phyloP scores from a whole-genome alignment of 1,140 invertebrate genomes.

The Drosophila burlai region DNA sequence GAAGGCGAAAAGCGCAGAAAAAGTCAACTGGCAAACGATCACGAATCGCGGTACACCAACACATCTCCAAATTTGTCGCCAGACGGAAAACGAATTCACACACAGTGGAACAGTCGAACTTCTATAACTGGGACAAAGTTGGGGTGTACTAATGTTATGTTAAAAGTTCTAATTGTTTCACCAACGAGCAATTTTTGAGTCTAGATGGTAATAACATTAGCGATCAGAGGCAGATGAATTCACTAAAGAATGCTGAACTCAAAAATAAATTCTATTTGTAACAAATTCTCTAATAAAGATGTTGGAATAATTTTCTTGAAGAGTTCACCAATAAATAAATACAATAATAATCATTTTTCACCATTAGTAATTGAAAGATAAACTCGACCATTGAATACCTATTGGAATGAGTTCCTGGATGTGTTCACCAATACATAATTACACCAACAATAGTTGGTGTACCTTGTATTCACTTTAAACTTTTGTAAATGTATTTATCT shows the following conservation, averaged over 20 bases:
- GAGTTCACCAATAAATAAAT: neutral
- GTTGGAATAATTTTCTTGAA: neutral
- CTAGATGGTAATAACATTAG: neutral
- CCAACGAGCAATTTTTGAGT: neutral
- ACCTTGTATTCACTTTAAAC: neutral
- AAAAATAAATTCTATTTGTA: neutral
- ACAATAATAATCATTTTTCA: neutral
- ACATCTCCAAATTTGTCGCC: conserved; percentile 55
- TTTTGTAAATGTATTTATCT: neutral
- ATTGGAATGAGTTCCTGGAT: no score
- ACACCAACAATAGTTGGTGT: neutral
- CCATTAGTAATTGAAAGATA: neutral
- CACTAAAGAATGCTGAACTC: neutral
- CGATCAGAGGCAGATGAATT: neutral
- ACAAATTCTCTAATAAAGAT: neutral
- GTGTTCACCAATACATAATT: neutral
- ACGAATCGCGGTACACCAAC: conserved; percentile 65
- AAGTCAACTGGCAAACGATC: conserved; percentile 75
- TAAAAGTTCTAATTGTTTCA: neutral
- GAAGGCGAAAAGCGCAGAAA: conserved; percentile 26
- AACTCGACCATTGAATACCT: neutral
- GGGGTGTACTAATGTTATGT: neutral
- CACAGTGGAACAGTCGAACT: conserved; percentile 14
- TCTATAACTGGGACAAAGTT: neutral
- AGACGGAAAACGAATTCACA: conserved; percentile 68